phyloP scores from a whole-genome alignment of 2,113 vertebrate species.

The Benitochromis conjunctus region DNA sequence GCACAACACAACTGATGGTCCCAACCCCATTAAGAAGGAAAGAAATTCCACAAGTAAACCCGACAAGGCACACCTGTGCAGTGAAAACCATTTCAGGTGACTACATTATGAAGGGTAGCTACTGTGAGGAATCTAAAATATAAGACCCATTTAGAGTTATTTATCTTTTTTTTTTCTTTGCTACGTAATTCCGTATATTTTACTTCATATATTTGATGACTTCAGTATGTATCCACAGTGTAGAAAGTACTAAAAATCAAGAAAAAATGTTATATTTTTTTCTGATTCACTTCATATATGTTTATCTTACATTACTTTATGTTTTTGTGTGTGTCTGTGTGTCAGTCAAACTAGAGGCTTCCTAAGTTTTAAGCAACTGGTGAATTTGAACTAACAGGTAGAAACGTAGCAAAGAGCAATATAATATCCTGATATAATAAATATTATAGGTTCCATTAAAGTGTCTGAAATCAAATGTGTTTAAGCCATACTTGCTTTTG shows the following conservation, averaged over 20 bases:
- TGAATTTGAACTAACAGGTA: background rate
- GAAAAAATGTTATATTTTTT: background rate
- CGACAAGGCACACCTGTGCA: background rate
- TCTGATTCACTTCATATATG: background rate
- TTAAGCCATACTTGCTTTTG: background rate
- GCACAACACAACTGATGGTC: background rate
- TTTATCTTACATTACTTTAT: background rate
- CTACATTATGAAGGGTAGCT: background rate
- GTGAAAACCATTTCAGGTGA: background rate
- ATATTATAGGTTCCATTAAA: background rate
- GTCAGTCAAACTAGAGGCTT: background rate
- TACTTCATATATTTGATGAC: background rate
- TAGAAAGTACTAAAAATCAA: background rate
- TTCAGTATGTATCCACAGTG: background rate
- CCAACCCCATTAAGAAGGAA: background rate
- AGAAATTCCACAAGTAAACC: background rate
- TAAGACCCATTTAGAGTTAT: no score
- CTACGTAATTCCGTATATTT: background rate
- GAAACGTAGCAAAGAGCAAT: background rate
- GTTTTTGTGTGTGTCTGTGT: background rate
- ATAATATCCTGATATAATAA: background rate
- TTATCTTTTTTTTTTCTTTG: background rate
- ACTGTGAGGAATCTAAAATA: no score
- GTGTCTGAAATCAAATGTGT: background rate
- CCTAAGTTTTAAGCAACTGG: background rate